These are phyloP conservation scores for Notodonta dromedarius DNA, from an alignment of 2,888 invertebrate genomes.

Conservation along the genomic window DNA sequence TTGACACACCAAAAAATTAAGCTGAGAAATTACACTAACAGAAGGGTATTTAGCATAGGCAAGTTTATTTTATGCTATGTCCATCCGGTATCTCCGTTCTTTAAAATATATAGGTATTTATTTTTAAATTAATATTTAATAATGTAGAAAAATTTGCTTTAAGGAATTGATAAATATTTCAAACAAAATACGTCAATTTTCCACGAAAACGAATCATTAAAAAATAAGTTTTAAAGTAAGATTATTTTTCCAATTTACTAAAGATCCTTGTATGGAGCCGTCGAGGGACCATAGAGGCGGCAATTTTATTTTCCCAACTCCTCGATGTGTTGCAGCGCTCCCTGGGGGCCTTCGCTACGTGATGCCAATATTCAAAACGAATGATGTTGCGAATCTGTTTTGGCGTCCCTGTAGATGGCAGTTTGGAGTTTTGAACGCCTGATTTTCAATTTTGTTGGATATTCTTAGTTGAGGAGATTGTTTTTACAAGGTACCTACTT, in stretches of 20 bases:
- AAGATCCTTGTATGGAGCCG: constrained; percentile 69
- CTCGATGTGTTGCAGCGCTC: constrained; percentile 65
- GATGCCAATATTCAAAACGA: constrained; percentile 78
- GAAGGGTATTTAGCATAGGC: too few relatives aligned
- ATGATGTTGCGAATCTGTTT: constrained; percentile 77
- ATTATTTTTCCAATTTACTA: constrained; percentile 66
- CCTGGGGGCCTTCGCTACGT: constrained; percentile 75
- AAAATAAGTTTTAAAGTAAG: background rate
- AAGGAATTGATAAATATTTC: too few relatives aligned
- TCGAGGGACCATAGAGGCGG: constrained; percentile 70
- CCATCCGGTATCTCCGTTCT: too few relatives aligned
- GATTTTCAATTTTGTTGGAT: constrained; percentile 9
- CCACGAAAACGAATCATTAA: too few relatives aligned
- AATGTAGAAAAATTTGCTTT: too few relatives aligned
- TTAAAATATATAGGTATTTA: too few relatives aligned
- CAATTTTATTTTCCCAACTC: constrained; percentile 74
- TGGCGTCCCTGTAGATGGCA: constrained; percentile 65
- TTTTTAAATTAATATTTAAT: too few relatives aligned
- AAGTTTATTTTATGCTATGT: too few relatives aligned
- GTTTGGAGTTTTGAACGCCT: constrained; percentile 52
- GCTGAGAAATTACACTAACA: too few relatives aligned
- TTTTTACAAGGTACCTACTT: too few relatives aligned
- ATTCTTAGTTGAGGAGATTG: background rate
- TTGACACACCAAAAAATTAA: too few relatives aligned
- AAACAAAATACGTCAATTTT: constrained; percentile 47